These are phyloP conservation scores for Chrosomus eos DNA, from an alignment of 2,797 vertebrate species.

Conservation along the genomic window DNA sequence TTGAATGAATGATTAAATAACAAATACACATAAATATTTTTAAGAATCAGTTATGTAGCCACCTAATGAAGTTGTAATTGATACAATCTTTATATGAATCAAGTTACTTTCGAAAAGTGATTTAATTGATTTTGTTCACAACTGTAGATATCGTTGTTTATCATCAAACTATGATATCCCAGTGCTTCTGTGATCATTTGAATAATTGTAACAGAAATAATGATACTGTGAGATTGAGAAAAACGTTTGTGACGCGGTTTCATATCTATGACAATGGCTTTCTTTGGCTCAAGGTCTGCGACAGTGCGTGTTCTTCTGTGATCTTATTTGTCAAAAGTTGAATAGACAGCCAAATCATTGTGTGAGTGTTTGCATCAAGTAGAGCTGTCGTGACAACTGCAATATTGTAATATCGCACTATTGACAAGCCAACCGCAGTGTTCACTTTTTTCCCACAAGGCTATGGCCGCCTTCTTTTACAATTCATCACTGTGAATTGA, in stretches of 20 bases:
- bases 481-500: neutral
- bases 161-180: neutral
- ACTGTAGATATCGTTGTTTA: neutral
- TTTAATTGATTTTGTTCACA: neutral
- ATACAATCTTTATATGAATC: neutral
- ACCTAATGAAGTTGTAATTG: neutral
- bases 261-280: too few relatives aligned
- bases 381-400: neutral
- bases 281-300: too few relatives aligned
- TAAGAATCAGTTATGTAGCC: neutral
- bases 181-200: neutral
- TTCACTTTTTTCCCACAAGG: neutral
- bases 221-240: too few relatives aligned
- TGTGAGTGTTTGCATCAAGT: too few relatives aligned
- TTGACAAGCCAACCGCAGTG: neutral
- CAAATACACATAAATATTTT: neutral
- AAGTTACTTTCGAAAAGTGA: neutral
- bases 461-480: neutral
- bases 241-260: neutral
- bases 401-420: slow-evolving; percentile 17
- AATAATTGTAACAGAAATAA: neutral
- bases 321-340: neutral
- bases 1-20: neutral
- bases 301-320: neutral
- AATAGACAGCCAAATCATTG: too few relatives aligned